Conservation (phyloP, 2,113 vertebrate species). For the Myrmophylax atrothorax region DNA sequence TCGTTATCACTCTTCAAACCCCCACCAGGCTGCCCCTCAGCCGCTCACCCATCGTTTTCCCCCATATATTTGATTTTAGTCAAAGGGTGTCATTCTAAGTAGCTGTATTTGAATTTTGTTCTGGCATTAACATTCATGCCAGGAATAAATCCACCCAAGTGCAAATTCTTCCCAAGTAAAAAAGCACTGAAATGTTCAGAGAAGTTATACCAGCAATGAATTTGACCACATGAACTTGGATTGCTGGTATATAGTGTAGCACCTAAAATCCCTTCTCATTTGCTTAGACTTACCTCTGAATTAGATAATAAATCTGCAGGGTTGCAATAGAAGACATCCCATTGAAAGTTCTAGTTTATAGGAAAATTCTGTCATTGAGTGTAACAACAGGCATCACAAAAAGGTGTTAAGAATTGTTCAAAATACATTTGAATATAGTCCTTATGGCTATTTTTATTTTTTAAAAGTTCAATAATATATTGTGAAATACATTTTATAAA, state of each 20-base stretch:
- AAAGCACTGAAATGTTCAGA: not conserved
- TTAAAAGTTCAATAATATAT: not conserved
- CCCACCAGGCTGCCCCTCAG: fast-evolving
- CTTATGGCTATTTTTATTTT: not conserved
- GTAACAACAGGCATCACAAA: not conserved
- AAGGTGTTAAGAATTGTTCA: not conserved
- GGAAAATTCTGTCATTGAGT: not conserved
- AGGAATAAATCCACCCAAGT: not conserved
- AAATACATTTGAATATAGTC: not conserved
- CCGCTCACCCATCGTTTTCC: not conserved
- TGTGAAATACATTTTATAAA: not conserved
- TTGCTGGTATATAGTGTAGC: not conserved
- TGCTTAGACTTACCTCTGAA: not conserved
- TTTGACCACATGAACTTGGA: not conserved
- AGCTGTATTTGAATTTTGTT: not conserved
- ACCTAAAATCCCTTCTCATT: not conserved
- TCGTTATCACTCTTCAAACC: not conserved
- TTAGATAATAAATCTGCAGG: not conserved
- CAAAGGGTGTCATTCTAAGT: not conserved
- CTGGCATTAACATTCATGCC: not conserved
- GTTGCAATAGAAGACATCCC: not conserved
- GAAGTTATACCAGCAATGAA: not conserved
- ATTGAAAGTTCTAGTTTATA: not conserved
- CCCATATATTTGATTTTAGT: not conserved
- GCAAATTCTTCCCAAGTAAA: not conserved